Base-by-base conservation (phyloP, 2,797 vertebrate species). In the Numenius phaeopus region DNA sequence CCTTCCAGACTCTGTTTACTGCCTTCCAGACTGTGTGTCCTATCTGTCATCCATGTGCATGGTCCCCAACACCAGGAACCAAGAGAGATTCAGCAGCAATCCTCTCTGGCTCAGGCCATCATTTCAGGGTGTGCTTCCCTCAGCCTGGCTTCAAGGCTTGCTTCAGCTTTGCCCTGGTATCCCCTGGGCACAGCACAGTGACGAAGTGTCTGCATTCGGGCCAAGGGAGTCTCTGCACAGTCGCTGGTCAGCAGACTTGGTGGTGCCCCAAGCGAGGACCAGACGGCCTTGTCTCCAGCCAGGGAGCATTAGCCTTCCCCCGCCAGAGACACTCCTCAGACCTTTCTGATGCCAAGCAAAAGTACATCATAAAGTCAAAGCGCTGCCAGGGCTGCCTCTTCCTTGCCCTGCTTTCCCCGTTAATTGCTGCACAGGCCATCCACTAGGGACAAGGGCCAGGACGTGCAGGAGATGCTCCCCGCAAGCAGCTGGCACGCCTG, bases 301-400 rank as follows among this genome's bases (percentile, higher is more conserved):
- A 55, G 70, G 55, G 49, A 91, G 4, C 90, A 87, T 84, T 92
- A 92, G 83, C 77, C 54, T 92, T 92, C 77, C 54, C 44, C 44
- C 42, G 42, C 6, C 21, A 65, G 65, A 90, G 69, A 91, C 90
- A 50, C 22, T 90, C 85, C 72, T 96, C 83, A 90, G 92, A 67
- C 83, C 62, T 72, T 83, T 66, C 73, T 90, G 94, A 86, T 95
- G 91, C 91, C 90, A 94, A 83, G 40, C 57, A 66, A 39, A 90
- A 85, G 55, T 34, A 62, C 75, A 87, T 73, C 77, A 82, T n/a
- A 16, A 88, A 83, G 65, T 30, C 4, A 0, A 71, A 91, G 59
- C 0, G 0, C 64, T 93, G 93, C 79, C 10, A 4, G 47, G 40
- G 42, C 84, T 80, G 82, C 71, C 64, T 85, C 87, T 94, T 67